Base-by-base conservation (phyloP, 1,140 invertebrate species). In the Forficula auricularia region DNA sequence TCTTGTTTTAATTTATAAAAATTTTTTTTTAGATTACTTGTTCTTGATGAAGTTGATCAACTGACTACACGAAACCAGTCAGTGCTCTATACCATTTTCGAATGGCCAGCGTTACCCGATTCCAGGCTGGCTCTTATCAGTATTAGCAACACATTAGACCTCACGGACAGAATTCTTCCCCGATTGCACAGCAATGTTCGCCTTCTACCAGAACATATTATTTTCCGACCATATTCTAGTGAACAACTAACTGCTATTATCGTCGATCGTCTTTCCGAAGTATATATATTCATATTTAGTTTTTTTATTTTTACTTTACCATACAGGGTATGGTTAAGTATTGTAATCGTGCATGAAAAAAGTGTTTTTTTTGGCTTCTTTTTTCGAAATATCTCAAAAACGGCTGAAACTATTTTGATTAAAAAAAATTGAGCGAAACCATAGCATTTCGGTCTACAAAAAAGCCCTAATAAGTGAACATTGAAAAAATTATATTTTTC, bases 1-100 rank as follows among this genome's bases (percentile, higher is more conserved):
- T 50, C 35, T 42, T 45, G 47, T 13, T 43, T 38, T 47, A n/a
- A n/a, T n/a, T n/a, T n/a, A n/a, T n/a, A n/a, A 27, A 27, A 27
- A 27, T 56, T 54, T 46, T 50, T 53, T 71, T 70, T 50, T 63
- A 79, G 82, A 38, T 60, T 96, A 3, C 54, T 97, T 15, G 75
- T 97, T n/a, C 59, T 98, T 13, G 94, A 98, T 61, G 94, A 98
- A 68, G 86, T 97, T 42, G 94, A 98, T 63, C 87, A 96, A 57
- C 62, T 98, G 6, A 75, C 77, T 46, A 77, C 68, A 41, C 82
- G 79, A 56, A 76, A 80, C 15, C 88, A 95, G 52, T 76, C 84
- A 3, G 76, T 96, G 16, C 61, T 98, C 10, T 96, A 96, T 59
- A 79, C 78, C 1, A 76, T 97, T 47, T 97, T 97, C 62, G 87